Percentiles rank a stretch among this genome's conserved stretches.
These are phyloP conservation scores for Platorchestia sp. DNA, from an alignment of 1,140 invertebrate genomes.

Conservation along the genomic window DNA sequence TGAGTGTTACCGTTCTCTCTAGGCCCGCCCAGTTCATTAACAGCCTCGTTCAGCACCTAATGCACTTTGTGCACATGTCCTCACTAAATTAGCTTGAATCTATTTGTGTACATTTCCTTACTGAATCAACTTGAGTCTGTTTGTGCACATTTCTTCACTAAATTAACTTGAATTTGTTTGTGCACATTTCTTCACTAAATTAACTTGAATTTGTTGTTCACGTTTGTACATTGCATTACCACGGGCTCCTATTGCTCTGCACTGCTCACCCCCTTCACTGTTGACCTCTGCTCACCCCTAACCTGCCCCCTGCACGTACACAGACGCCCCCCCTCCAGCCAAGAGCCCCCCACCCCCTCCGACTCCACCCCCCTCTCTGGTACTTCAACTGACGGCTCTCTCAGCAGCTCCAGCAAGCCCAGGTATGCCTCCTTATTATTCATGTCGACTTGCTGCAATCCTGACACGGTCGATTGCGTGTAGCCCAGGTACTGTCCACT, in stretches of 20 bases:
- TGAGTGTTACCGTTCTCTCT: too few relatives aligned
- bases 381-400: background rate
- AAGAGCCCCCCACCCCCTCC: conserved; percentile 39
- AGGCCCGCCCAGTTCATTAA: too few relatives aligned
- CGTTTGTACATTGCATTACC: background rate
- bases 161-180: too few relatives aligned
- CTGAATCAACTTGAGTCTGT: too few relatives aligned
- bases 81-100: too few relatives aligned
- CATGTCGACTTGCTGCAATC: background rate
- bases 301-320: background rate
- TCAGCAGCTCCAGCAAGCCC: conserved; percentile 9
- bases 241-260: background rate
- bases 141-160: too few relatives aligned
- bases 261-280: background rate
- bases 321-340: conserved; percentile 23
- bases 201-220: too few relatives aligned
- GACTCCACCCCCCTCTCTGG: conserved; percentile 32
- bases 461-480: background rate
- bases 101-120: too few relatives aligned
- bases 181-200: too few relatives aligned
- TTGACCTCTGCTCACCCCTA: background rate
- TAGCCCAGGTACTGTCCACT: background rate
- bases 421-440: background rate
- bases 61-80: too few relatives aligned
- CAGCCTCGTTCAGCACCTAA: too few relatives aligned